Conservation (phyloP, 2,888 invertebrate species). For the Tachina fera region DNA sequence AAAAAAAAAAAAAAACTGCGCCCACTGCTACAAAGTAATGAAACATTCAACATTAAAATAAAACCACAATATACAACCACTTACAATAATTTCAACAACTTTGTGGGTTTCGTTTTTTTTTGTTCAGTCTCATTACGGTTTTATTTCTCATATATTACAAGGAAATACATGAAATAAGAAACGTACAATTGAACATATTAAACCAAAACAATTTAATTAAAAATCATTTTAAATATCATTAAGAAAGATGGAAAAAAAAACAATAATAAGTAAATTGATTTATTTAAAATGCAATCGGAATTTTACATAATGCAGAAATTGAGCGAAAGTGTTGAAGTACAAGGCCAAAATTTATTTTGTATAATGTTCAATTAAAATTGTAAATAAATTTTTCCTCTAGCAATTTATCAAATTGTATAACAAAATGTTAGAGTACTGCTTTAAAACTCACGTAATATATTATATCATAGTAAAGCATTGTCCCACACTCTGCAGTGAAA, state of each 20-base stretch:
- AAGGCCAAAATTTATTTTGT: background rate
- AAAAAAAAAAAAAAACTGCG: slow-evolving; percentile 11
- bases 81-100: slow-evolving; percentile 14
- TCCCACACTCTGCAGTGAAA: too few species aligned
- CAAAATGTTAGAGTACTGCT: too few species aligned
- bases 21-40: slow-evolving; percentile 47
- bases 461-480: too few species aligned
- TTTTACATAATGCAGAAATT: background rate
- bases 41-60: background rate
- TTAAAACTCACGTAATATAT: too few species aligned
- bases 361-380: background rate
- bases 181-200: background rate
- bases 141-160: slow-evolving; percentile 6
- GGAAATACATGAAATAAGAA: slow-evolving; percentile 12
- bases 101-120: slow-evolving; percentile 32
- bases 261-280: slow-evolving; percentile 26
- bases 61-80: slow-evolving; percentile 43
- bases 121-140: background rate
- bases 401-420: too few species aligned
- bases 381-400: too few species aligned
- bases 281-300: slow-evolving; percentile 27
- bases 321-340: background rate
- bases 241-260: background rate
- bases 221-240: slow-evolving; percentile 43
- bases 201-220: slow-evolving; percentile 37